Evolutionary conservation across 1,140 invertebrate genomes (phyloP).

Genomic region (Drepana arcuata): DNA sequence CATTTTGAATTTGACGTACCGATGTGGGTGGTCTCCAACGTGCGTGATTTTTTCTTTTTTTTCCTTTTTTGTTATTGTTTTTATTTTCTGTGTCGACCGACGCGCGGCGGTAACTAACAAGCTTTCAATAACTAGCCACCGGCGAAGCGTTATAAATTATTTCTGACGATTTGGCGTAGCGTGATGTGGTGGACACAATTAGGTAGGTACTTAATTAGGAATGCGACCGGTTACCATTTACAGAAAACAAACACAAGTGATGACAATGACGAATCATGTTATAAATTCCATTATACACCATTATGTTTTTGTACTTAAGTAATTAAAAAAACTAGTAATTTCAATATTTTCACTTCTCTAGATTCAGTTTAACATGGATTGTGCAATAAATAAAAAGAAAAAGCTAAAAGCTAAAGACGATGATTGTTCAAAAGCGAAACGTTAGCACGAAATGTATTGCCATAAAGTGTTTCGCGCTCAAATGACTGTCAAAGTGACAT

Average conservation of each 20-base stretch:
- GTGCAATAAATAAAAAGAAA: conserved; percentile 16
- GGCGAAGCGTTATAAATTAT: conserved; percentile 46
- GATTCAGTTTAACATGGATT: conserved; percentile 22
- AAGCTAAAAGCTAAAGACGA: conserved; percentile 12
- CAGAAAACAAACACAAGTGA: too few species aligned
- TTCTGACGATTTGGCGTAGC: conserved; percentile 24
- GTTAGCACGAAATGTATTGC: conserved; percentile 43
- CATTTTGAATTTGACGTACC: conserved; percentile 52
- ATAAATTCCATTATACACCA: too few species aligned
- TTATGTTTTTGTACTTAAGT: too few species aligned
- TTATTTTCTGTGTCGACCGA: conserved; percentile 42
- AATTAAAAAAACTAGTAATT: not conserved
- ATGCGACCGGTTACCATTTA: too few species aligned
- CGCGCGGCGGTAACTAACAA: conserved; percentile 55
- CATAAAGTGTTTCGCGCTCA: conserved; percentile 37
- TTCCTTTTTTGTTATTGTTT: conserved; percentile 43
- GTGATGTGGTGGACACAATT: too few species aligned
- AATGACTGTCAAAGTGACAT: conserved; percentile 57
- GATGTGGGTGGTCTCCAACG: conserved; percentile 56
- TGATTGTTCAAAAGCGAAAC: conserved; percentile 27
- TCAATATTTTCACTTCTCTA: not conserved
- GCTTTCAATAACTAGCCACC: conserved; percentile 57
- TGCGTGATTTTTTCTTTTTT: conserved; percentile 20
- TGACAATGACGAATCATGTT: too few species aligned
- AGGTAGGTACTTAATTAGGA: too few species aligned